phyloP scores from a whole-genome alignment of 2,113 vertebrate genomes.

The Cygnus atratus region DNA sequence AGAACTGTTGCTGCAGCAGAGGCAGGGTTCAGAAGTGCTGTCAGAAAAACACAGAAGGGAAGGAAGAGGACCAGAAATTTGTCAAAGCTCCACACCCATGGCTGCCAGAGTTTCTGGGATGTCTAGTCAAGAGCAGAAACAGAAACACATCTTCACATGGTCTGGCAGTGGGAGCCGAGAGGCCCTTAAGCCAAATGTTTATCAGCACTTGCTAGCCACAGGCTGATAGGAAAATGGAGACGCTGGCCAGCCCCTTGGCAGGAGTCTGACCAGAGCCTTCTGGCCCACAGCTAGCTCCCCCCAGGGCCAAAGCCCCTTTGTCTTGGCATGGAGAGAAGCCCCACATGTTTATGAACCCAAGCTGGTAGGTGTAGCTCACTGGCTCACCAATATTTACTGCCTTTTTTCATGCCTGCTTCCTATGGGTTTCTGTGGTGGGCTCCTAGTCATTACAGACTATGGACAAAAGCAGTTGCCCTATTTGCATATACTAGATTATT shows the following conservation, averaged over 20 bases:
- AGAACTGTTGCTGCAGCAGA: not conserved
- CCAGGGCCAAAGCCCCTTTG: not conserved
- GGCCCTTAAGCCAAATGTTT: not conserved
- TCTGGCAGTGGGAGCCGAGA: not conserved
- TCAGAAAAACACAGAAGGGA: not conserved
- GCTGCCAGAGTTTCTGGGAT: not conserved
- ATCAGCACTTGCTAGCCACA: not conserved
- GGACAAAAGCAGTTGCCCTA: not conserved
- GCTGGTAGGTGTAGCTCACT: not conserved
- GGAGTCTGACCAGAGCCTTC: not conserved
- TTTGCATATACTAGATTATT: not conserved
- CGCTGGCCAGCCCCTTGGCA: fast-evolving
- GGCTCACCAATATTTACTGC: not conserved
- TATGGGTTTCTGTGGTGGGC: not conserved
- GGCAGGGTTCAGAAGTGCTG: not conserved
- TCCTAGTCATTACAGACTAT: not conserved
- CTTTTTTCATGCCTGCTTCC: not conserved
- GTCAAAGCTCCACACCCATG: not conserved
- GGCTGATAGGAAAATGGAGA: not conserved
- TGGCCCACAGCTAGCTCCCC: not conserved
- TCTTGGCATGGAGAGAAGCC: not conserved
- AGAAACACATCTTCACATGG: not conserved
- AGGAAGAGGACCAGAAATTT: not conserved
- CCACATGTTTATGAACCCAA: not conserved
- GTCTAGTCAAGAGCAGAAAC: not conserved